phyloP scores from a whole-genome alignment of 2,113 vertebrate species.

The Heterochromis multidens region DNA sequence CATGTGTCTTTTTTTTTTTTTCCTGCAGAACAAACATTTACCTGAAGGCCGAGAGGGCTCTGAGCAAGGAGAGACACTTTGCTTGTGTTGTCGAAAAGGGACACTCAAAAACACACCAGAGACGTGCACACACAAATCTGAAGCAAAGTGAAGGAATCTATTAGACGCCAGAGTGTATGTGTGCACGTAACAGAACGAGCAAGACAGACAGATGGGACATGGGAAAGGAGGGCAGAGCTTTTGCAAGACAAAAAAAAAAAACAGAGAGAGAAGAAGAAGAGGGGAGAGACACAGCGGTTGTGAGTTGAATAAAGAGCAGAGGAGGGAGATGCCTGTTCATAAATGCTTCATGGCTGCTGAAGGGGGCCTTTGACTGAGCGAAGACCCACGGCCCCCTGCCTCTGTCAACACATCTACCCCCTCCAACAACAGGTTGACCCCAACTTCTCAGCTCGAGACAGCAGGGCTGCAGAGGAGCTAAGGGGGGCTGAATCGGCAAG shows the following conservation, averaged over 20 bases:
- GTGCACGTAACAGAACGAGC: not conserved
- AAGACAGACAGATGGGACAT: not conserved
- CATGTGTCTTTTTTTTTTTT: not conserved
- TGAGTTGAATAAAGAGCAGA: constrained; percentile 60
- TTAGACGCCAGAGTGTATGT: not conserved
- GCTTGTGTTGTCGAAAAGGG: constrained; percentile 42
- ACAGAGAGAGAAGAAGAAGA: not conserved
- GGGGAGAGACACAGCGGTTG: constrained; percentile 3
- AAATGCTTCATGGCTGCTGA: constrained; percentile 66
- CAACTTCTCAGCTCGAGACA: not conserved
- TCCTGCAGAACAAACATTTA: constrained; percentile 50
- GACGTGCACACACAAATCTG: not conserved
- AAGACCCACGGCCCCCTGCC: not conserved
- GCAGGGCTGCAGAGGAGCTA: not conserved
- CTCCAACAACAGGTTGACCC: constrained; percentile 46
- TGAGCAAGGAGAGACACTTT: constrained; percentile 13
- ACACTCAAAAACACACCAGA: constrained; percentile 38
- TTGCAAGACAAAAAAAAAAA: not conserved
- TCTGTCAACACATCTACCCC: constrained; percentile 43
- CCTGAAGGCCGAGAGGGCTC: constrained; percentile 48
- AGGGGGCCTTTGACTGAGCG: constrained; percentile 50
- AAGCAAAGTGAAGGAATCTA: constrained; percentile 3
- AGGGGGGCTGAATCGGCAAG: not conserved
- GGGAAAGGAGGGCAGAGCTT: not conserved
- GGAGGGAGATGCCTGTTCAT: constrained; percentile 52